Conservation (phyloP, 2,888 invertebrate species). For the Metalampra italica region DNA sequence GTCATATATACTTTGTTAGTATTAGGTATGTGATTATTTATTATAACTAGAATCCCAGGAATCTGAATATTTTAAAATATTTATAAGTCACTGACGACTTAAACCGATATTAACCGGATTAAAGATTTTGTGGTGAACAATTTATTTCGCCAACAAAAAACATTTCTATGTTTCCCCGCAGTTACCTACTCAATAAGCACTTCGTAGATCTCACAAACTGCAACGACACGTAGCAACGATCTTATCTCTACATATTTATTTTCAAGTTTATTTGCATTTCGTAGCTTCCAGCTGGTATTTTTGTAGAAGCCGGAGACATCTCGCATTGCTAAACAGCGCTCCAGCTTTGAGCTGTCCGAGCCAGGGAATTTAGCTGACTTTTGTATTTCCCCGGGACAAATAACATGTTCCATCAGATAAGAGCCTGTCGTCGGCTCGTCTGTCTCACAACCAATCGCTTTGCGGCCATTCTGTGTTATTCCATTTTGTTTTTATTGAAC, state of each 20-base stretch:
- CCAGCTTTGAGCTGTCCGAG: constrained; percentile 47
- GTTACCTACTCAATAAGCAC: not conserved
- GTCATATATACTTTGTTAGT: too few relatives aligned
- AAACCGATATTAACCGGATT: too few relatives aligned
- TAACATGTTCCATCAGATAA: constrained; percentile 71
- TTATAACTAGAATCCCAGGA: too few relatives aligned
- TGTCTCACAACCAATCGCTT: constrained; percentile 61
- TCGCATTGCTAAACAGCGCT: constrained; percentile 45
- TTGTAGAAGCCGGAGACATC: constrained; percentile 37
- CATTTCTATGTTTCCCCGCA: too few relatives aligned
- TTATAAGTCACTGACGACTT: too few relatives aligned
- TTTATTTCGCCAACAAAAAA: too few relatives aligned
- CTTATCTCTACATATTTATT: constrained; percentile 29
- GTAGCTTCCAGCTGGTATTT: constrained; percentile 35
- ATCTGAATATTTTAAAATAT: too few relatives aligned
- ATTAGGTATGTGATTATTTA: too few relatives aligned
- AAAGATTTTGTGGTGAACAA: too few relatives aligned
- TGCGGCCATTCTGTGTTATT: constrained; percentile 52
- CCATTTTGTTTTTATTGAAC: constrained; percentile 52
- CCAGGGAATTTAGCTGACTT: constrained; percentile 57
- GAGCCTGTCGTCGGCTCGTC: constrained; percentile 66
- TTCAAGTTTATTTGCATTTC: constrained; percentile 29
- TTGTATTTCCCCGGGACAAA: constrained; percentile 60
- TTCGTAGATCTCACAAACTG: not conserved
- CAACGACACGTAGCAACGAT: constrained; percentile 10